Percentiles rank a stretch among this genome's conserved stretches.
phyloP scores from a whole-genome alignment of 2,888 invertebrate genomes.

The Resseliella maxima region DNA sequence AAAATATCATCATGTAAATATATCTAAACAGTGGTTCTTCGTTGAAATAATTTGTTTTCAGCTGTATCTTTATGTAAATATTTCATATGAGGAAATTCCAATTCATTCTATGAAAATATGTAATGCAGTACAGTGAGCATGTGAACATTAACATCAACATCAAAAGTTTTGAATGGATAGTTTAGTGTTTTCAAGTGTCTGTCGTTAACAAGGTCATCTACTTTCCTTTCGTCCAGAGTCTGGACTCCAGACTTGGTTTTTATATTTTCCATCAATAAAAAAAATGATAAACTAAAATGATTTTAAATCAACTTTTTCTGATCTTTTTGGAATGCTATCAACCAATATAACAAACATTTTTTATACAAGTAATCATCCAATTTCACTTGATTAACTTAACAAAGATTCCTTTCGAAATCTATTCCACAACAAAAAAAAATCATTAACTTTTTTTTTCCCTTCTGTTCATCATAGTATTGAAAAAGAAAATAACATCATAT shows the following conservation, averaged over 20 bases:
- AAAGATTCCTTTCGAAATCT: no score
- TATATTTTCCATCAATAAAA: not conserved
- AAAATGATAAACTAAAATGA: not conserved
- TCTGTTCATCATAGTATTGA: no score
- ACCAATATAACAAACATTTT: not conserved
- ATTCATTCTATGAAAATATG: not conserved
- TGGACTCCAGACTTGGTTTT: not conserved
- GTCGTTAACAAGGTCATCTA: no score
- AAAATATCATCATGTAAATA: slow-evolving; percentile 18
- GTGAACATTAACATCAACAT: not conserved
- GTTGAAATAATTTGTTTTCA: not conserved
- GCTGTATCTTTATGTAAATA: not conserved
- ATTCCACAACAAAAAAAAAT: no score
- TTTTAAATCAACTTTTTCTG: not conserved
- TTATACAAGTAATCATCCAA: no score
- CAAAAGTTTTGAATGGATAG: no score
- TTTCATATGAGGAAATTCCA: not conserved
- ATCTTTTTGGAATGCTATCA: not conserved
- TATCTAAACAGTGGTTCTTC: not conserved
- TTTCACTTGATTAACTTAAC: not conserved
- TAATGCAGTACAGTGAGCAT: not conserved
- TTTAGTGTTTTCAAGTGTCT: no score
- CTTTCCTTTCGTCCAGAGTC: no score
- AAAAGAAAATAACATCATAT: no score
- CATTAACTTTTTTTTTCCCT: no score